A percentile compares a stretch with the other conserved stretches of the same genome.
Conservation (phyloP, 1,140 invertebrate genomes). For the Nomia melanderi region DNA sequence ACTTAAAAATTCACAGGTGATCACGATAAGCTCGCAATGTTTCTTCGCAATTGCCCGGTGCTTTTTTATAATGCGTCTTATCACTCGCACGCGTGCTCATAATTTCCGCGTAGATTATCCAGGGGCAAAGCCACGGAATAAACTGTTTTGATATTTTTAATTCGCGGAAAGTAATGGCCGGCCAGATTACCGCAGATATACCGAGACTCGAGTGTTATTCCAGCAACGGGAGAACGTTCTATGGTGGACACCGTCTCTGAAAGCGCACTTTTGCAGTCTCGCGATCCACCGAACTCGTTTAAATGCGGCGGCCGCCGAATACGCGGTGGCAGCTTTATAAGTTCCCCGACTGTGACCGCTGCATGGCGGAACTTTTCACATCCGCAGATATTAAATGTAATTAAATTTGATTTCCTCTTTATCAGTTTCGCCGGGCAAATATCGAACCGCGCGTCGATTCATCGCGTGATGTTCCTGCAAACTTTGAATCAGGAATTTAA, state of each 20-base stretch:
- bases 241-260: background rate
- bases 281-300: constrained; percentile 10
- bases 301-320: constrained; percentile 17
- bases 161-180: constrained; percentile 35
- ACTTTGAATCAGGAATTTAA: no score
- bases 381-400: background rate
- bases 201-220: constrained; percentile 19
- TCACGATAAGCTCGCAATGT: no score
- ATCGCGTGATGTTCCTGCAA: no score
- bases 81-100: background rate
- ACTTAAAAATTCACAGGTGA: no score
- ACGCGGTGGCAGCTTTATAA: constrained; percentile 14
- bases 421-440: background rate
- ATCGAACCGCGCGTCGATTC: no score
- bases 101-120: constrained; percentile 29
- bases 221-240: constrained; percentile 27
- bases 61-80: background rate
- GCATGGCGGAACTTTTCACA: background rate
- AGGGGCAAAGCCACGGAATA: constrained; percentile 10
- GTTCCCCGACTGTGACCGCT: background rate
- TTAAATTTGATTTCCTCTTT: background rate
- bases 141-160: constrained; percentile 46
- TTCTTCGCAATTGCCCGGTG: background rate
- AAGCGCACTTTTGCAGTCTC: background rate
- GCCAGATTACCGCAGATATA: constrained; percentile 39